Evolutionary conservation across 2,797 vertebrate species (phyloP), one percentile per base, ranked within the genome.

Genomic region (Tiaroga cobitis): DNA sequence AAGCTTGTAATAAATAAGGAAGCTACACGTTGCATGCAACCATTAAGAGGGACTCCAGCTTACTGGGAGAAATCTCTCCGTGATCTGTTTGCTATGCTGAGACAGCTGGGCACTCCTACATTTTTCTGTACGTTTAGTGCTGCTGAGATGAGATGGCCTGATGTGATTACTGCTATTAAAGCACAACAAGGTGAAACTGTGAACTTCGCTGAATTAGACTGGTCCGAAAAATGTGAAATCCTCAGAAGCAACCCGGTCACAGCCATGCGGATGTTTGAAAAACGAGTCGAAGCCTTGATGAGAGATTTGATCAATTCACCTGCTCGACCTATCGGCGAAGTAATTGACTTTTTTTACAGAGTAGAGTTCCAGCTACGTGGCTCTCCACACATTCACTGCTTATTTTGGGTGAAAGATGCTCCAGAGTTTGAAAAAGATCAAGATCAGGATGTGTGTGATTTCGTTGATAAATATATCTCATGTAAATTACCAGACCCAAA

Each of bases 11-110:
- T 34, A 0, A 87, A 85, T 24, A 74, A 16, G 4, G 87, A 90
- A 10, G 87, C 80, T 4, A 88, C 73, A 4, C 43, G 79, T 4
- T 89, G 87, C 73, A 89, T 89, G 87, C 85, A 85, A 32, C 89
- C 76, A 19, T 54, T 90, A 37, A 89, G 90, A 87, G 87, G 90
- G 1, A 86, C 87, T 26, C 87, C 87, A 46, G 85, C 81, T 1
- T 88, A 86, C 41, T 89, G 88, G 88, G 82, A 89, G 72, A 88
- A 88, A 43, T 85, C 78, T 2, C 29, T 82, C 0, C 21, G 77
- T 18, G 82, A 85, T 13, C 24, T 88, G 0, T 79, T 82, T 74
- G 85, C 88, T 2, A 85, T 86, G 78, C 32, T 86, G 4, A 29
- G 85, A 24, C 59, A 80, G 16, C 10, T 89, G 3, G 84, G 86